Evolutionary conservation across 2,797 vertebrate species (phyloP).

Genomic region (Falco rusticolus): DNA sequence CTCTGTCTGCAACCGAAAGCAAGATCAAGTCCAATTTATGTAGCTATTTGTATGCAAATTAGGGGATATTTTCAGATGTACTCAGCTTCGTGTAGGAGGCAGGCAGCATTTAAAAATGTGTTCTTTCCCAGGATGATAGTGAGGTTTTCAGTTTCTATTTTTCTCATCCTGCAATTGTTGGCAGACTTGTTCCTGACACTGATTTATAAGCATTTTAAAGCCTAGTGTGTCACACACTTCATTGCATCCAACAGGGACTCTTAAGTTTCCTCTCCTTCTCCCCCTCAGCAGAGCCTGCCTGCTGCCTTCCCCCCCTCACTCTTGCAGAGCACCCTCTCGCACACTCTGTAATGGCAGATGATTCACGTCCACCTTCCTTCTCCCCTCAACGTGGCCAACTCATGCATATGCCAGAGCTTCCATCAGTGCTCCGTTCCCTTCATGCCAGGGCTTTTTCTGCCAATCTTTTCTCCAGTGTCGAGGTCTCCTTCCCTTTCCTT

Average conservation of each 20-base stretch:
- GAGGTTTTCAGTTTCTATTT: slow-evolving; percentile 48
- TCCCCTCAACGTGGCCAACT: neutral
- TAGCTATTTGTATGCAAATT: slow-evolving; percentile 74
- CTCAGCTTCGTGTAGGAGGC: slow-evolving; percentile 52
- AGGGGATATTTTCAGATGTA: slow-evolving; percentile 60
- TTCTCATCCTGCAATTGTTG: slow-evolving; percentile 34
- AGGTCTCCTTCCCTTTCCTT: neutral
- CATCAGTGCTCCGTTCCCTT: neutral
- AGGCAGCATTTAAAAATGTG: slow-evolving; percentile 63
- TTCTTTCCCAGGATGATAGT: neutral
- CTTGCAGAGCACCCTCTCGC: neutral
- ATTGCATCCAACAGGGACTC: neutral
- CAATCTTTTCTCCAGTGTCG: neutral
- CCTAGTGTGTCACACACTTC: neutral
- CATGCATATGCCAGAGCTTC: neutral
- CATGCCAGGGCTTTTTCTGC: neutral
- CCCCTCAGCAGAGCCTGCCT: neutral
- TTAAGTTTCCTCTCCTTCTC: neutral
- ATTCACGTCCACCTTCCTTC: neutral
- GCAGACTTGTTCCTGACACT: slow-evolving; percentile 32
- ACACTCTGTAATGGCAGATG: neutral
- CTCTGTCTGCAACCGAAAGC: slow-evolving; percentile 64
- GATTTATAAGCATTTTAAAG: slow-evolving; percentile 23
- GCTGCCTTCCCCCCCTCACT: neutral
- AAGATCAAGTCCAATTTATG: slow-evolving; percentile 68